Evolutionary conservation across 2,113 vertebrate species (phyloP).

Genomic region (Plestiodon gilberti): DNA sequence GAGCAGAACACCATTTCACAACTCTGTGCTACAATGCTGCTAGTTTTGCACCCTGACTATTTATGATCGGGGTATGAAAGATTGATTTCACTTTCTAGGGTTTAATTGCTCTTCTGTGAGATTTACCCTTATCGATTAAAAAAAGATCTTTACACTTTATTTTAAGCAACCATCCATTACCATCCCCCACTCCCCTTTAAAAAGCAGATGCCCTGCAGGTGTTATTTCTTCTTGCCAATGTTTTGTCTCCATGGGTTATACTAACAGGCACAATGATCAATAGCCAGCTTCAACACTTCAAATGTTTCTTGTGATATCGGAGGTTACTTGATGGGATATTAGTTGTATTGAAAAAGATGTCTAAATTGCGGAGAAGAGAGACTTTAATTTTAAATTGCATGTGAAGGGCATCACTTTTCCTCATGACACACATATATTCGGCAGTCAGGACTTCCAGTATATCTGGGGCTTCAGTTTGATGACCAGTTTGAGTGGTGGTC

Average conservation of each 20-base stretch:
- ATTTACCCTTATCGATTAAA: not conserved
- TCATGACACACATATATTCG: not conserved
- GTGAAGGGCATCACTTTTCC: not conserved
- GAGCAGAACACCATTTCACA: not conserved
- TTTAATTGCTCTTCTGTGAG: conserved; percentile 6
- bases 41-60: not conserved
- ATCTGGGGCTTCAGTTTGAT: conserved; percentile 13
- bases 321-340: conserved; percentile 40
- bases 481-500: not conserved
- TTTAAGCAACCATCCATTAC: not conserved
- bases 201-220: conserved; percentile 39
- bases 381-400: conserved; percentile 12
- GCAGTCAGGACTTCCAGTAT: not conserved
- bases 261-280: conserved; percentile 51
- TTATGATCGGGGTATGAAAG: not conserved
- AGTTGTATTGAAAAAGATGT: conserved; percentile 39
- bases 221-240: conserved; percentile 51
- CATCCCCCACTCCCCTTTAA: not conserved
- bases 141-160: conserved; percentile 2
- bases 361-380: conserved; percentile 27
- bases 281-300: conserved; percentile 36
- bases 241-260: conserved; percentile 53
- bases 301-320: conserved; percentile 35
- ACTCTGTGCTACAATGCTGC: not conserved
- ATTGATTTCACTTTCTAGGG: not conserved